A percentile compares a stretch with the other conserved stretches of the same genome.
phyloP scores from a whole-genome alignment of 2,113 vertebrate genomes.

The Etheostoma spectabile region DNA sequence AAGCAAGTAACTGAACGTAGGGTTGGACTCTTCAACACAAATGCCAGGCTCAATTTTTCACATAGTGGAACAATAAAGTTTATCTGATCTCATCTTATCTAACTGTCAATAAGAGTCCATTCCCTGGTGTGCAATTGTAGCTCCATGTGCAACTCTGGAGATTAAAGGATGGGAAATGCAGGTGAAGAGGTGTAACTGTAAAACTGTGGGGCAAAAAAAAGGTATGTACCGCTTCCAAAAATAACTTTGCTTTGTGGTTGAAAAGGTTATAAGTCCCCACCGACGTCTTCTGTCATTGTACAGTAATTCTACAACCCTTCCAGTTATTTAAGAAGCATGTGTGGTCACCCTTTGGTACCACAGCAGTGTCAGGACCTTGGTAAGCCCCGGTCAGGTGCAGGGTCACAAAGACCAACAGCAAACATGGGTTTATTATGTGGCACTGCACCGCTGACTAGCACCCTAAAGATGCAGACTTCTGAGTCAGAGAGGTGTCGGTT shows the following conservation, averaged over 20 bases:
- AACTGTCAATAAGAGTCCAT: no score
- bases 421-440: constrained; percentile 2
- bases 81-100: no score
- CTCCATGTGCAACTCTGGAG: no score
- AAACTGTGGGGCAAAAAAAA: background rate
- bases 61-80: no score
- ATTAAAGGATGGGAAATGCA: no score
- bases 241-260: background rate
- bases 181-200: no score
- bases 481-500: background rate
- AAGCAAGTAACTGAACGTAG: background rate
- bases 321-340: background rate
- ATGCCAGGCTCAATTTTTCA: no score
- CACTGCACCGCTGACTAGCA: background rate
- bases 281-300: background rate
- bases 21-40: no score
- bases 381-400: constrained; percentile 14
- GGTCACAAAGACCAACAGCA: constrained; percentile 14
- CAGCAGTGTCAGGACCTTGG: constrained; percentile 8
- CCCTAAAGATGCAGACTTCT: background rate
- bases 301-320: background rate
- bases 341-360: background rate
- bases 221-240: background rate
- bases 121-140: no score
- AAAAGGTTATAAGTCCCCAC: background rate